Evolutionary conservation across 2,888 invertebrate species (phyloP).

Genomic region (Agonopterix alstromeriana): DNA sequence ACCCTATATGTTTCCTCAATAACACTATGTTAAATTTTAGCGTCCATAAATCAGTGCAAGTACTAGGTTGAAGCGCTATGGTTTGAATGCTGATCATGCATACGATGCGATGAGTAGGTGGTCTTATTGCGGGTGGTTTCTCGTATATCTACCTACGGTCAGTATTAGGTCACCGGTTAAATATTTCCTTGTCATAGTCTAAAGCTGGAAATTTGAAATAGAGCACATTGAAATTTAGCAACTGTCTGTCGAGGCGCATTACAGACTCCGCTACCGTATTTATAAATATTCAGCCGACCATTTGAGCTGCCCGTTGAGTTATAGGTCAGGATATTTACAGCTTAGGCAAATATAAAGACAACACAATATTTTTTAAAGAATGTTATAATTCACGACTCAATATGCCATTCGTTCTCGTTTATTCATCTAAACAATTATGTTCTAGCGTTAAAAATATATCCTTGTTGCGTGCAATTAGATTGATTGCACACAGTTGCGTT

Average conservation of each 20-base stretch:
- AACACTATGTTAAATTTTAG: too few species aligned
- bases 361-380: conserved; percentile 4
- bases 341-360: conserved; percentile 36
- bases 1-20: neutral
- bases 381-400: neutral
- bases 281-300: conserved; percentile 64
- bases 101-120: too few species aligned
- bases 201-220: conserved; percentile 58
- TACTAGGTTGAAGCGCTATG: too few species aligned
- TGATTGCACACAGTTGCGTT: too few species aligned
- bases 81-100: too few species aligned
- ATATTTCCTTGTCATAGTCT: neutral
- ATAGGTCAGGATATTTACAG: conserved; percentile 56
- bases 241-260: conserved; percentile 68
- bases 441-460: too few species aligned
- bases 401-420: too few species aligned
- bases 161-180: conserved; percentile 14
- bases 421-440: too few species aligned
- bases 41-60: too few species aligned
- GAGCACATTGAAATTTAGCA: conserved; percentile 74
- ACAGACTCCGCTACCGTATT: conserved; percentile 60
- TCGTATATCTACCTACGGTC: neutral
- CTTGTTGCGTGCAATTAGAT: too few species aligned
- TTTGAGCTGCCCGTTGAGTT: conserved; percentile 48
- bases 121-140: too few species aligned